Evolutionary conservation across 2,888 invertebrate species (phyloP).

Genomic region (Stramonita haemastoma): DNA sequence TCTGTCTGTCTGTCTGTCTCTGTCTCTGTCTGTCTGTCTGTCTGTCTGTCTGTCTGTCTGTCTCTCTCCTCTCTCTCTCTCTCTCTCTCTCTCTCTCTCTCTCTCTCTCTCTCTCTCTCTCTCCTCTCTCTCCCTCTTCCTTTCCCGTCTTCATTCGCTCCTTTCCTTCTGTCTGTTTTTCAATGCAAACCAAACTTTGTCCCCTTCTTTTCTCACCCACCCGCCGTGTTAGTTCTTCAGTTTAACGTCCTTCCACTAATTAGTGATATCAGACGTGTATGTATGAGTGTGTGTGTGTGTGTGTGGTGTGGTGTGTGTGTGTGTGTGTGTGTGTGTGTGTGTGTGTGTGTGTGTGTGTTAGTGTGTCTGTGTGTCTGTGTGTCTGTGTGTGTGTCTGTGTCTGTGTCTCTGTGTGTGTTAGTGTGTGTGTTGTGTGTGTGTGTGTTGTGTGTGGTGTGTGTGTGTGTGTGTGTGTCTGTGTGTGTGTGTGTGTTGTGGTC

Average conservation of each 20-base stretch:
- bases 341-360: background rate
- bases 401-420: no score
- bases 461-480: background rate
- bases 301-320: background rate
- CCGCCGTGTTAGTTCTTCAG: background rate
- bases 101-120: constrained; percentile 32
- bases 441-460: constrained; percentile 5
- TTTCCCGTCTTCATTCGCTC: background rate
- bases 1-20: background rate
- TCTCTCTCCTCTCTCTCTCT: background rate
- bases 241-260: no score
- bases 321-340: constrained; percentile 28
- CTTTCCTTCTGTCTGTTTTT: background rate
- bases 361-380: background rate
- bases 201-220: background rate
- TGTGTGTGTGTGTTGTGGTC: background rate
- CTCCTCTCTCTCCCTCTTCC: constrained; percentile 2
- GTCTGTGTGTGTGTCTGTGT: no score
- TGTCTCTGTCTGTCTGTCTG: background rate
- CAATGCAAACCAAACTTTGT: background rate
- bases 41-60: background rate
- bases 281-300: background rate
- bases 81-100: constrained; percentile 22
- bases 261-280: no score
- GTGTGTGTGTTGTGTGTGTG: constrained; percentile 20